A percentile compares a stretch with the other conserved stretches of the same genome.
These are phyloP conservation scores for Notospermus geniculatus DNA, from an alignment of 1,140 invertebrate genomes.

Conservation along the genomic window DNA sequence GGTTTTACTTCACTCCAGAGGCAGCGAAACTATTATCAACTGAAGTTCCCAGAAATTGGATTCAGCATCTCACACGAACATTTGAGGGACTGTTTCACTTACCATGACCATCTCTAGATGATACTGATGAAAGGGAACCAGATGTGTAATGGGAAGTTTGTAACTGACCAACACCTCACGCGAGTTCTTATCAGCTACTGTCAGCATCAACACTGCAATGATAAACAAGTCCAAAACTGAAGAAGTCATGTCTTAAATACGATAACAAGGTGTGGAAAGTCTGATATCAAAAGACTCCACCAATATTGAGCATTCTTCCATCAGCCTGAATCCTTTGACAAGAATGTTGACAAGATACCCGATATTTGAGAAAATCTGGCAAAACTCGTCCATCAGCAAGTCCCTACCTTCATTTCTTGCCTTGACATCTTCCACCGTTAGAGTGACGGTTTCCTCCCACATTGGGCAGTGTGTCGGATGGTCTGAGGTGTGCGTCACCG, in stretches of 20 bases:
- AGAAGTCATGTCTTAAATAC: too few relatives aligned
- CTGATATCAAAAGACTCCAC: background rate
- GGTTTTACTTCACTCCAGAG: too few relatives aligned
- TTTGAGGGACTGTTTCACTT: constrained; percentile 12
- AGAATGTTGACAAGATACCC: too few relatives aligned
- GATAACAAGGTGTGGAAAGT: too few relatives aligned
- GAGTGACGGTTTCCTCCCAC: constrained; percentile 43
- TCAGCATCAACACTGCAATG: constrained; percentile 34
- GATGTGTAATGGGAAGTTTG: constrained; percentile 33
- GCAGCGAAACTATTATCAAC: too few relatives aligned
- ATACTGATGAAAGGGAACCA: constrained; percentile 50
- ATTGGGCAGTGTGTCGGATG: constrained; percentile 38
- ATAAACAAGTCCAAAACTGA: background rate
- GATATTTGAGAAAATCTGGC: too few relatives aligned
- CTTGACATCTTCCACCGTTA: constrained; percentile 31
- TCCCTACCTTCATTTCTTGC: constrained; percentile 35
- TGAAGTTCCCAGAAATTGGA: too few relatives aligned
- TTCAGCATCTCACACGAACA: too few relatives aligned
- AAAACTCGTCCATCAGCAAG: too few relatives aligned
- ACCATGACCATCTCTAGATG: constrained; percentile 49
- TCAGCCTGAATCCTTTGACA: too few relatives aligned
- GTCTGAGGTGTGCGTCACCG: constrained; percentile 35
- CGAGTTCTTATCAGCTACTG: constrained; percentile 34
- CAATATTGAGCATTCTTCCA: too few relatives aligned
- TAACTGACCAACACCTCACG: constrained; percentile 38